Percentiles rank a stretch among this genome's conserved stretches.
Evolutionary conservation across 2,888 invertebrate genomes (phyloP).

Genomic region (Phalera bucephala): DNA sequence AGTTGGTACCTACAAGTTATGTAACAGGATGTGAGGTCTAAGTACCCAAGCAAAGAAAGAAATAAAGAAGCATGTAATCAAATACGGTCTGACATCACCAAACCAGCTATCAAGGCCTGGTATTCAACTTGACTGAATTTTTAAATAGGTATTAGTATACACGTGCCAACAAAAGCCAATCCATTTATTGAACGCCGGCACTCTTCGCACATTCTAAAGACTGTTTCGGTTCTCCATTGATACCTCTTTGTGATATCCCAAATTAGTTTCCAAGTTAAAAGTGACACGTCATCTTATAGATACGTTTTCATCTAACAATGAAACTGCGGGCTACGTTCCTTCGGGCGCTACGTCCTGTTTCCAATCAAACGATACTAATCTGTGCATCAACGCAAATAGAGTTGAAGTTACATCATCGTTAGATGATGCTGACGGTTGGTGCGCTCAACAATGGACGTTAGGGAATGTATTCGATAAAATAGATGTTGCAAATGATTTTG

Average conservation of each 20-base stretch:
- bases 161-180: slow-evolving; percentile 63
- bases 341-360: slow-evolving; percentile 47
- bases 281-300: slow-evolving; percentile 75
- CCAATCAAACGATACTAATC: slow-evolving; percentile 45
- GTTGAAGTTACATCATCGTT: slow-evolving; percentile 59
- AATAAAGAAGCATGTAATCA: slow-evolving; percentile 22
- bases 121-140: slow-evolving; percentile 16
- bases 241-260: slow-evolving; percentile 77
- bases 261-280: slow-evolving; percentile 80
- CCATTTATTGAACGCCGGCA: slow-evolving; percentile 57
- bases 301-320: slow-evolving; percentile 78
- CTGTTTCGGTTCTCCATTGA: slow-evolving; percentile 75
- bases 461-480: slow-evolving; percentile 52
- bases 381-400: slow-evolving; percentile 54
- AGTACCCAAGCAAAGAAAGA: background rate
- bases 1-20: background rate
- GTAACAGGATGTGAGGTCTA: background rate
- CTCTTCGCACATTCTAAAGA: slow-evolving; percentile 70
- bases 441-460: slow-evolving; percentile 50
- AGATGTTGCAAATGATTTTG: slow-evolving; percentile 42
- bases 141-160: slow-evolving; percentile 45
- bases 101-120: background rate
- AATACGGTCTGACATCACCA: slow-evolving; percentile 4
- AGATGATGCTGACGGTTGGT: slow-evolving; percentile 46
- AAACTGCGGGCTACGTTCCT: slow-evolving; percentile 72